phyloP scores from a whole-genome alignment of 1,140 invertebrate species.

The Mactra quadrangularis region DNA sequence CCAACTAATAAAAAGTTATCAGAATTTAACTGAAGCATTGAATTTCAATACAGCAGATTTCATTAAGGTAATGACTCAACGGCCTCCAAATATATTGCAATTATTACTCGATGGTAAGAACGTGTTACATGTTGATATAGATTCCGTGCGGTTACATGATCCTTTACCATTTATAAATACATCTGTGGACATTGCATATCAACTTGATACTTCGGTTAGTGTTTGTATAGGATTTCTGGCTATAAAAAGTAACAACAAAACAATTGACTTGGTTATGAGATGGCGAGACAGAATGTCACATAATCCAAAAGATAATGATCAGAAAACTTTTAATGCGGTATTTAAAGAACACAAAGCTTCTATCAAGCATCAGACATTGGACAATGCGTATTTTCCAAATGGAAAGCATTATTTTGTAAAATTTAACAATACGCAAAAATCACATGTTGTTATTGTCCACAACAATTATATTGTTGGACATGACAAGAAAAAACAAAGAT shows the following conservation, averaged over 20 bases:
- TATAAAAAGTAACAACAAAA: background rate
- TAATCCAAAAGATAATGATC: background rate
- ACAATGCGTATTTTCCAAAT: background rate
- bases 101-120: background rate
- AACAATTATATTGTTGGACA: constrained; percentile 27
- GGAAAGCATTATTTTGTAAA: background rate
- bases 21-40: too few relatives aligned
- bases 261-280: background rate
- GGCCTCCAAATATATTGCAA: background rate
- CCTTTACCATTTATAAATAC: background rate
- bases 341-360: background rate
- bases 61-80: background rate
- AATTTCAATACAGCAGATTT: background rate
- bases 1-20: too few relatives aligned
- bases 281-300: background rate
- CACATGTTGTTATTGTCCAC: constrained; percentile 21
- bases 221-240: constrained; percentile 19
- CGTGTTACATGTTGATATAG: constrained; percentile 4
- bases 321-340: background rate
- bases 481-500: background rate
- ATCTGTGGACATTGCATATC: background rate
- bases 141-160: constrained; percentile 5
- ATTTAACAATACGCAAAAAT: background rate
- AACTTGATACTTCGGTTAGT: background rate
- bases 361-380: background rate